A percentile compares a stretch with the other conserved stretches of the same genome.
Evolutionary conservation across 1,140 invertebrate species (phyloP).

Genomic region (Coboldia fuscipes): DNA sequence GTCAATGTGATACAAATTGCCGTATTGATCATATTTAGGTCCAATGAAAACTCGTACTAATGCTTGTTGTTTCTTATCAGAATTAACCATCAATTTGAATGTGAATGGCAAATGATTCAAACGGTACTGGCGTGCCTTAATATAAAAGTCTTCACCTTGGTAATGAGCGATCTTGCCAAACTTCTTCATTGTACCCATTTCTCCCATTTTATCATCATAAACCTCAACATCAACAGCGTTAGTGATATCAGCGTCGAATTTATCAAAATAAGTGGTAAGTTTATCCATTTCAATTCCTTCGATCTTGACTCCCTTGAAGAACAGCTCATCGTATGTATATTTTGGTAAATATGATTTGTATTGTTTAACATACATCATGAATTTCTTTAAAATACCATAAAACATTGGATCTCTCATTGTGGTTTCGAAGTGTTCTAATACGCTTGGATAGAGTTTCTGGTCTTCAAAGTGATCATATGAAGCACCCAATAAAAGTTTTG

Average conservation of each 20-base stretch:
- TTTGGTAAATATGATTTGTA: slow-evolving; percentile 30
- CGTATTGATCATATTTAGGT: slow-evolving; percentile 37
- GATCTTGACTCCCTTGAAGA: slow-evolving; percentile 36
- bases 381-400: slow-evolving; percentile 31
- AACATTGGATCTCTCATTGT: slow-evolving; percentile 34
- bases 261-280: slow-evolving; percentile 34
- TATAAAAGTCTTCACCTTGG: slow-evolving; percentile 6
- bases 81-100: slow-evolving; percentile 31
- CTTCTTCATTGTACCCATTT: slow-evolving; percentile 3
- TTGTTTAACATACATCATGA: slow-evolving; percentile 24
- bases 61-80: slow-evolving; percentile 27
- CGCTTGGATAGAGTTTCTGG: slow-evolving; percentile 18
- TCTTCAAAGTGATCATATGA: slow-evolving; percentile 7
- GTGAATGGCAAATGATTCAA: slow-evolving; percentile 39
- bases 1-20: slow-evolving; percentile 19
- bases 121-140: slow-evolving; percentile 28
- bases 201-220: slow-evolving; percentile 5
- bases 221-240: slow-evolving; percentile 16
- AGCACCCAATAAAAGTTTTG: slow-evolving; percentile 16
- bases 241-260: slow-evolving; percentile 28
- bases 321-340: slow-evolving; percentile 29
- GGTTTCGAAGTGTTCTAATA: slow-evolving; percentile 25
- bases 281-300: slow-evolving; percentile 35
- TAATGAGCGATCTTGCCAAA: slow-evolving; percentile 17
- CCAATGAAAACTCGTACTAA: slow-evolving; percentile 42